These are phyloP conservation scores for Athalia rosae DNA, from an alignment of 2,888 invertebrate genomes.

Conservation along the genomic window DNA sequence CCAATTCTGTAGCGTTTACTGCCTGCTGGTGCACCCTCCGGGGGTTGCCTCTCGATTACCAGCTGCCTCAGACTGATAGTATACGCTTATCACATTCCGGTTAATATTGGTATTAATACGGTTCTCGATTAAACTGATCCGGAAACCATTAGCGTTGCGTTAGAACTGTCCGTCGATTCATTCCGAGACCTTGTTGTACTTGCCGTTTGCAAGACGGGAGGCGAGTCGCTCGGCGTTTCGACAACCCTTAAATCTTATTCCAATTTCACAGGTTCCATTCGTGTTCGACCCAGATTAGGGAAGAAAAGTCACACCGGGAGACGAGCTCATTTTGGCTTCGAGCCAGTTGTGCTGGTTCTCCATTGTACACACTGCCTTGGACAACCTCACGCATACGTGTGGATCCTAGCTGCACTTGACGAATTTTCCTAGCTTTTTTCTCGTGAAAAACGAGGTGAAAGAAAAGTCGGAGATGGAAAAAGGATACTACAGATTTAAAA, in stretches of 20 bases:
- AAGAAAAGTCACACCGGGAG: not conserved
- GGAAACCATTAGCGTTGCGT: not conserved
- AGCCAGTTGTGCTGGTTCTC: conserved; percentile 1
- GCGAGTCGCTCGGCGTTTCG: not conserved
- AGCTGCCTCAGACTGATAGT: conserved; percentile 65
- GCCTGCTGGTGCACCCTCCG: conserved; percentile 49
- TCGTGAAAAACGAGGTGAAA: too few species aligned
- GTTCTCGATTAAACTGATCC: conserved; percentile 36
- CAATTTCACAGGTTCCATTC: conserved; percentile 4
- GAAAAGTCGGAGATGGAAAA: too few species aligned
- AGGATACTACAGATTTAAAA: too few species aligned
- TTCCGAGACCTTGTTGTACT: conserved; percentile 11
- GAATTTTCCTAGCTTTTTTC: conserved; percentile 11
- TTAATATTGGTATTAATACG: conserved; percentile 38
- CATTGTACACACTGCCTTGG: not conserved
- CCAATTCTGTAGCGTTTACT: conserved; percentile 47
- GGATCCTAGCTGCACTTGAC: too few species aligned
- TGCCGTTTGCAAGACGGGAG: not conserved
- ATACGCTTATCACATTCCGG: conserved; percentile 67
- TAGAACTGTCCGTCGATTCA: not conserved
- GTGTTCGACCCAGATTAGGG: conserved; percentile 19
- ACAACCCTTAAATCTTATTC: conserved; percentile 10
- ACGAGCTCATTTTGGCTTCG: not conserved
- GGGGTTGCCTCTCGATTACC: conserved; percentile 65
- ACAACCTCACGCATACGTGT: not conserved